A percentile compares a stretch with the other conserved stretches of the same genome.
Evolutionary conservation across 2,113 vertebrate genomes (phyloP).

Genomic region (Anguilla japonica): DNA sequence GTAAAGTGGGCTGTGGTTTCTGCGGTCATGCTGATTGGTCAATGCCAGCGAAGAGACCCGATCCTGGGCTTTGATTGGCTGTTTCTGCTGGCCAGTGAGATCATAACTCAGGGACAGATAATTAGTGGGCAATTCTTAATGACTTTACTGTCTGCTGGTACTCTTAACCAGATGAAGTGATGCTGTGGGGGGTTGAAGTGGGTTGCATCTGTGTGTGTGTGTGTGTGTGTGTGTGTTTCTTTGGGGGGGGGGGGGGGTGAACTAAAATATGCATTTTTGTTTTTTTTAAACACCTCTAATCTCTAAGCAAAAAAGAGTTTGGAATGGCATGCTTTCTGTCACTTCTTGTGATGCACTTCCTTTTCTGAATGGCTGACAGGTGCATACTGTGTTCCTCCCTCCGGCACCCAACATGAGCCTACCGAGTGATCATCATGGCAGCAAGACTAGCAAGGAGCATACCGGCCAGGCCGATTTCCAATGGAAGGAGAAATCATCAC

Average conservation of each 20-base stretch:
- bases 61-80: background rate
- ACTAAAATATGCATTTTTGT: background rate
- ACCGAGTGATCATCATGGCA: no score
- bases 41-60: background rate
- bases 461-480: no score
- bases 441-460: no score
- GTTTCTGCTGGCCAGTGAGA: background rate
- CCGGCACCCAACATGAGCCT: no score
- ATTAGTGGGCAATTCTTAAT: background rate
- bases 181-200: background rate
- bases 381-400: no score
- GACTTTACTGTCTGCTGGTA: slow-evolving; percentile 2
- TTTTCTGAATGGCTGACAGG: no score
- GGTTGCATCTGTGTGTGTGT: background rate
- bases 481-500: background rate
- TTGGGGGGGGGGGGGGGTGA: background rate
- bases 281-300: no score
- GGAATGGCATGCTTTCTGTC: no score
- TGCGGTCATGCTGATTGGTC: background rate
- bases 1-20: background rate
- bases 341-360: no score
- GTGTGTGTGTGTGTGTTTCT: background rate
- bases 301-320: no score
- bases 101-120: background rate
- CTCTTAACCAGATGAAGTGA: background rate